phyloP scores from a whole-genome alignment of 2,113 vertebrate species.

The Chaenocephalus aceratus region DNA sequence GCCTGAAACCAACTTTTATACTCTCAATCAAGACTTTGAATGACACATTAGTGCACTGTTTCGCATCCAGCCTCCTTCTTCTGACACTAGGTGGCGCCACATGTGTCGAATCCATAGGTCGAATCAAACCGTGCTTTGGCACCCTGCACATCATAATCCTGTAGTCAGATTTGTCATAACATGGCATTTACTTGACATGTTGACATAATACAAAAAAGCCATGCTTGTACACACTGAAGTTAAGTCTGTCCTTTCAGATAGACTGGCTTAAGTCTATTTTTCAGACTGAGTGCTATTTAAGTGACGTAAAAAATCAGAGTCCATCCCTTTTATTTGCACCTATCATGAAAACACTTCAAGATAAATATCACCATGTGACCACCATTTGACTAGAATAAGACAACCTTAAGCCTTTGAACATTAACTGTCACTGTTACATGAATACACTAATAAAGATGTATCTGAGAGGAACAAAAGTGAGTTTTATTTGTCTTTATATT shows the following conservation, averaged over 20 bases:
- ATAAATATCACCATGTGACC: background rate
- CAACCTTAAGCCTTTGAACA: background rate
- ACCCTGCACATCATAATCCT: background rate
- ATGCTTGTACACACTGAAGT: background rate
- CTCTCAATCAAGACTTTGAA: background rate
- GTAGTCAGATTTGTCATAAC: constrained; percentile 9
- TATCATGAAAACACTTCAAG: background rate
- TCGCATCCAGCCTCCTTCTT: background rate
- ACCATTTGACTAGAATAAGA: background rate
- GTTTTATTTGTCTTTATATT: background rate
- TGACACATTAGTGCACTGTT: background rate
- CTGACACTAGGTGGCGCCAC: constrained; percentile 66
- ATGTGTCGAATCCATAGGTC: background rate
- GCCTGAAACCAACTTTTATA: background rate
- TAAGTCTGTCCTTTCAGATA: background rate
- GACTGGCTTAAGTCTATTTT: background rate
- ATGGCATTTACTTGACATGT: constrained; percentile 8
- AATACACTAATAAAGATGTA: background rate
- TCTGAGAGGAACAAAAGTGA: background rate
- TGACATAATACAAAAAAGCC: constrained; percentile 6
- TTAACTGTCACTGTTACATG: background rate
- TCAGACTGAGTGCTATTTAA: background rate
- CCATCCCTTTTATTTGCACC: background rate
- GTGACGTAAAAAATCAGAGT: background rate
- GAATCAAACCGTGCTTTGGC: background rate